Percentiles rank a stretch among this genome's conserved stretches.
These are phyloP conservation scores for Saimiri boliviensis DNA, from an alignment of 2,113 vertebrate species.

Conservation along the genomic window DNA sequence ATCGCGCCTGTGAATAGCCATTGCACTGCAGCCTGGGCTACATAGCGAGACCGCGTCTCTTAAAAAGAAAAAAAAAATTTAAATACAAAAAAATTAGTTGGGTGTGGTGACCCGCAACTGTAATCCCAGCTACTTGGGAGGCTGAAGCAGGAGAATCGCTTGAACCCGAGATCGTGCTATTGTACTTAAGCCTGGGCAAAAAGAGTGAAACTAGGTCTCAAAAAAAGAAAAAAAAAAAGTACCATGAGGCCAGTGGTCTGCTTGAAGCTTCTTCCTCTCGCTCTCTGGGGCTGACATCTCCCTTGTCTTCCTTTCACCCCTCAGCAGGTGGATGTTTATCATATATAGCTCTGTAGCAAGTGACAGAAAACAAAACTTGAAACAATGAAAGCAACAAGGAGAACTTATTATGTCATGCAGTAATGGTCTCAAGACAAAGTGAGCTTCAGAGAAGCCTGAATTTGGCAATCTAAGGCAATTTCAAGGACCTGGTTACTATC, in stretches of 20 bases:
- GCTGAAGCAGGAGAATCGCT: too few relatives aligned
- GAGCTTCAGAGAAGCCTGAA: neutral
- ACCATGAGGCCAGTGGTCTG: neutral
- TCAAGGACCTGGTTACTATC: neutral
- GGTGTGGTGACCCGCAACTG: too few relatives aligned
- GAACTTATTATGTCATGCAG: neutral
- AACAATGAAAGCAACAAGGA: neutral
- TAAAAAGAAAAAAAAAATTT: too few relatives aligned
- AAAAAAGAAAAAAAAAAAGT: too few relatives aligned
- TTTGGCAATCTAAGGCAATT: neutral
- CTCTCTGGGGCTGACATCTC: neutral
- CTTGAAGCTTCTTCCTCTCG: neutral
- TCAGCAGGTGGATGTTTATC: neutral
- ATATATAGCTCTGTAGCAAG: neutral
- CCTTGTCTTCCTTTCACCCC: neutral
- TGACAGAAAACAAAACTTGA: neutral
- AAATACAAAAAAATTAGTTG: too few relatives aligned
- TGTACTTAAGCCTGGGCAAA: too few relatives aligned
- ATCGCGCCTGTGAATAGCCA: too few relatives aligned
- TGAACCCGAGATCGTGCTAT: too few relatives aligned
- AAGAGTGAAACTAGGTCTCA: too few relatives aligned
- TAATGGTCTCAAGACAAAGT: neutral
- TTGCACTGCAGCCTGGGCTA: too few relatives aligned
- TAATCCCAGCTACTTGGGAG: too few relatives aligned
- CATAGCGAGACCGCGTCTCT: too few relatives aligned